Base-by-base conservation (phyloP, 2,113 vertebrate species). In the Albula goreensis region DNA sequence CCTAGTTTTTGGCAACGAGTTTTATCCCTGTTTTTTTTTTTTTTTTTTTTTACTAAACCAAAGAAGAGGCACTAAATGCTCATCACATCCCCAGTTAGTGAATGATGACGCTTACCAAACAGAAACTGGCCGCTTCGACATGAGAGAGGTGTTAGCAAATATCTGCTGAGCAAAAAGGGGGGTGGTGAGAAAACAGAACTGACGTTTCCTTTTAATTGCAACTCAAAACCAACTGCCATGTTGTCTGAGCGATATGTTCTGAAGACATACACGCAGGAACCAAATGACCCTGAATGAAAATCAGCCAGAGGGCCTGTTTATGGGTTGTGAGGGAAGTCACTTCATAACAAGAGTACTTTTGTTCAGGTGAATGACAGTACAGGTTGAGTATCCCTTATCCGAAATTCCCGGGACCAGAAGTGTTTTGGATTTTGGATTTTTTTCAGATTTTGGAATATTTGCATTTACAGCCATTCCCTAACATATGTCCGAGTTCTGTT, bases 1-100 rank as follows among this genome's bases (percentile, higher is more conserved):
- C 84, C 87, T 70, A 81, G 81, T 85, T 51, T 56, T 85, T 85
- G 83, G 83, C 87, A 81, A 49, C 82, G 41, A 13, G 70, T 89
- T 81, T 31, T 53, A 31, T 22, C 78, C 74, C 66, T 49, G 19
- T 2, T 80, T 78, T 85, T 82, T 85, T 79, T 87, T n/a, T n/a
- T n/a, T 81, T 82, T 85, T 81, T 85, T 81, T 87, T 83, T 83
- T 83, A 52, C 86, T 41, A 82, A 8, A 56, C 78, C 74, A 82
- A 86, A 25, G 60, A 49, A 77, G 56, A 78, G 48, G 25, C 48
- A 83, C 74, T 50, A 70, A 53, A 78, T 9, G 22, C 53, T 56
- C 12, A 12, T 56, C 17, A 48, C 8, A 85, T n/a, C 12, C 6
- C 31, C 4, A 22, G 53, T 60, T 17, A 48, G 22, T 84, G 3